Evolutionary conservation across 1,140 invertebrate genomes (phyloP).

Genomic region (Drosophila bifasciata): DNA sequence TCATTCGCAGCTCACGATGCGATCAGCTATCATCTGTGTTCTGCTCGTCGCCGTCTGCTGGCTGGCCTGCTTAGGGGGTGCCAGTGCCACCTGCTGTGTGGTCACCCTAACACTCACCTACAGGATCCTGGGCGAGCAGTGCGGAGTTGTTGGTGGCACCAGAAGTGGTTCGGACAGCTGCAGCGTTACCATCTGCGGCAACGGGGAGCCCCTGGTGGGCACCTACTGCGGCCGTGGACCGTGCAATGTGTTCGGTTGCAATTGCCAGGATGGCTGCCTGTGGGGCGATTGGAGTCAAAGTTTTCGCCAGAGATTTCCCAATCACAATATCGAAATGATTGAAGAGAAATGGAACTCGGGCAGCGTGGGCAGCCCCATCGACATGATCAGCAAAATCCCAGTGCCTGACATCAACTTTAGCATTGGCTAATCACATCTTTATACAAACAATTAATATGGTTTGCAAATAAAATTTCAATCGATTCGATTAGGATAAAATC

Average conservation of each 20-base stretch:
- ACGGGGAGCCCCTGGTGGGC: constrained; percentile 22
- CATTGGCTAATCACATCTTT: not conserved
- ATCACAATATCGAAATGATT: not conserved
- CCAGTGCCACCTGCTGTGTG: constrained; percentile 5
- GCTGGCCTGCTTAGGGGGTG: no score
- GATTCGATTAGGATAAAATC: no score
- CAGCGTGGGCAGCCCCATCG: not conserved
- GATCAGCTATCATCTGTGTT: no score
- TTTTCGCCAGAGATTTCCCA: not conserved
- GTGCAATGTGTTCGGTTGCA: constrained; percentile 15
- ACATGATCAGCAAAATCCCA: not conserved
- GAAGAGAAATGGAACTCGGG: constrained; percentile 1
- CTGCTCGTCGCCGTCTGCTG: no score
- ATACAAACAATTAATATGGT: constrained; percentile 25
- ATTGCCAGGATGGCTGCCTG: constrained; percentile 13
- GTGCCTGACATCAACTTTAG: not conserved
- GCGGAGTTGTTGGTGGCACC: constrained; percentile 15
- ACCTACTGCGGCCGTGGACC: constrained; percentile 9
- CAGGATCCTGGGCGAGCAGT: not conserved
- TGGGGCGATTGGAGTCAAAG: constrained; percentile 1
- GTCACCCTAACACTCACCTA: not conserved
- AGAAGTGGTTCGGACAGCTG: not conserved
- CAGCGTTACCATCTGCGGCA: constrained; percentile 17
- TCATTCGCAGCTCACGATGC: no score
- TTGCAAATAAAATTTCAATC: constrained; percentile 15